Base-by-base conservation (phyloP, 2,113 vertebrate species). In the Pachyramphus minor region DNA sequence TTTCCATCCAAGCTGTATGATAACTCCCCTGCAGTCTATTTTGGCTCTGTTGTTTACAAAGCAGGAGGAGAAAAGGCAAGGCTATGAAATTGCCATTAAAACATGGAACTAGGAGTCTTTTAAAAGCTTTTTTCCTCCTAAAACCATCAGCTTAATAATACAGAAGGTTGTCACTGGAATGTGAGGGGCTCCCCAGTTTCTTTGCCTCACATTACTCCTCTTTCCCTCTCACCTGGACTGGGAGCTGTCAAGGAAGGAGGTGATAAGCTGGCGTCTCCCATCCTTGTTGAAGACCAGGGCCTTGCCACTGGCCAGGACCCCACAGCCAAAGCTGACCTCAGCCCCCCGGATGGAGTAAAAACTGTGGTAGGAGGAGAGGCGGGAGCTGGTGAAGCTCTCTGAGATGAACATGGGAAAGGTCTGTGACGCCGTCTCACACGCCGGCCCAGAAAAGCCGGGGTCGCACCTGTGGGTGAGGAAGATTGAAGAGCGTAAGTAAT, bases 311-410 rank as follows among this genome's bases (percentile, higher is more conserved):
- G 99, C 99, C 90, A 99, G 98, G 67, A 99, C 99, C 3, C 99
- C 99, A 5, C 99, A 99, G 64, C 98, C 98, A 5, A 99, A 99
- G 97, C 99, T 99, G 97, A 99, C 98, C 98, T 99, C 99, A 27
- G 99, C 99, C 39, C 99, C 99, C 6, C 99, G 98, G 87, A 99
- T 98, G 47, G 99, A 99, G 91, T 99, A 99, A 96, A 99, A 99
- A 93, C 99, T 99, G 97, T 99, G 99, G 95, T 99, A 99, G 69
- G 99, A 99, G 30, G 99, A 99, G 80, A 99, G 99, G 47, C 99
- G 98, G 16, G 99, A 98, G 94, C 97, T 99, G 92, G 98, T 96
- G 71, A 99, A 99, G 71, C 99, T 99, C 97, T 99, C 99, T 0
- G 99, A 99, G 95, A 99, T 98, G 97, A 99, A 99, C 64, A 99